Evolutionary conservation across 2,888 invertebrate species (phyloP), one percentile per base, ranked within the genome.

Genomic region (Drosophila aldrichi): DNA sequence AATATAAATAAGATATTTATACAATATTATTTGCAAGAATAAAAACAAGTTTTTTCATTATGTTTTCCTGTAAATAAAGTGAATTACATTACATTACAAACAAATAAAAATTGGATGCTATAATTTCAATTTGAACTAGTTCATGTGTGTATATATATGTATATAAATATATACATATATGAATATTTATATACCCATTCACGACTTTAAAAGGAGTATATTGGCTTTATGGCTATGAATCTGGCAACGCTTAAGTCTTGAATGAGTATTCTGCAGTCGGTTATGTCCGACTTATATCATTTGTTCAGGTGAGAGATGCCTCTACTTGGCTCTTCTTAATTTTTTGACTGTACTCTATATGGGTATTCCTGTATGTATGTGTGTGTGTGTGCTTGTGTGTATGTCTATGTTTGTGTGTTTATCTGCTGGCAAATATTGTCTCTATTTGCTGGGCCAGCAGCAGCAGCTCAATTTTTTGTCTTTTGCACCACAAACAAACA

Each of bases 361-460:
- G 29, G 29, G 29, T 8, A 2, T 29, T 29, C 8, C 29, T 29
- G 8, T 44, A 2, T n/a, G n/a, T 16, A 2, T 16, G 38, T 38
- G 2, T 38, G 2, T 38, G 16, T 38, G 2, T 38, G 18, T 29
- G 18, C 49, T 36, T 49, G 48, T 55, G 41, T 58, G 48, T 52
- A 54, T 54, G 10, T 59, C 52, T 40, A 25, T 56, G 40, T 41
- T 40, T 58, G 58, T 54, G 57, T 32, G 46, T 36, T 60, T 57
- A 64, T 74, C 57, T 72, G 57, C 67, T 69, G 55, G 67, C 73
- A 85, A 82, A 82, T 85, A 81, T 82, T 86, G 66, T 76, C 68
- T 67, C 73, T 82, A 77, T 81, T 79, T 72, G 64, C 59, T 60
- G 68, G 71, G 74, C n/a, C n/a, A n/a, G 40, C 57, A 66, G 70